phyloP scores from a whole-genome alignment of 2,797 vertebrate genomes.

The Argentina silus region DNA sequence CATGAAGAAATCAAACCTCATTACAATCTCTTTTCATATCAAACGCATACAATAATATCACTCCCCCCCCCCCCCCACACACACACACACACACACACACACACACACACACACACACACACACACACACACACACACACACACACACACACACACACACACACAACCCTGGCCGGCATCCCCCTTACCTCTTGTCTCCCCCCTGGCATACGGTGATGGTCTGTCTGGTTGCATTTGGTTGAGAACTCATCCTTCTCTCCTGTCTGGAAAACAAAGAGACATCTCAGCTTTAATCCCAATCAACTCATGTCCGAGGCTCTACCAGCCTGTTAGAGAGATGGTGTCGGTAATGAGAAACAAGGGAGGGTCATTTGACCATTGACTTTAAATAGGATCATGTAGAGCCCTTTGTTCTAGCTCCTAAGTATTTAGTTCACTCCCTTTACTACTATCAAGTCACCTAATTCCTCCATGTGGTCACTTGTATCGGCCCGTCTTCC shows the following conservation, averaged over 20 bases:
- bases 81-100: too few species aligned
- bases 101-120: too few species aligned
- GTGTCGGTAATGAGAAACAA: neutral
- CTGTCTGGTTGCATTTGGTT: conserved; percentile 97
- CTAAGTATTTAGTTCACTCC: too few species aligned
- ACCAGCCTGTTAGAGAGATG: neutral
- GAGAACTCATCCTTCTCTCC: conserved; percentile 97
- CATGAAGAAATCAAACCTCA: neutral
- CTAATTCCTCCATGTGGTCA: too few species aligned
- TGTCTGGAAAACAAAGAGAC: conserved; percentile 74
- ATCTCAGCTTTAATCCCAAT: neutral
- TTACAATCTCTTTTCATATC: neutral
- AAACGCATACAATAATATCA: neutral
- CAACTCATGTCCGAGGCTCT: neutral
- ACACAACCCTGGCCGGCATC: neutral
- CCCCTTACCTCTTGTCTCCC: conserved; percentile 92
- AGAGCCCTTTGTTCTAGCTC: too few species aligned
- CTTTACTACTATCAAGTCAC: too few species aligned
- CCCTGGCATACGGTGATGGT: conserved; percentile 96
- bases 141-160: too few species aligned
- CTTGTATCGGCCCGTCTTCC: too few species aligned
- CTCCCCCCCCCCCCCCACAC: too few species aligned
- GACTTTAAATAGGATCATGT: too few species aligned
- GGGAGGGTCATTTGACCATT: neutral
- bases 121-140: too few species aligned